Base-by-base conservation (phyloP, 2,797 vertebrate species). In the Sparidentex hasta region DNA sequence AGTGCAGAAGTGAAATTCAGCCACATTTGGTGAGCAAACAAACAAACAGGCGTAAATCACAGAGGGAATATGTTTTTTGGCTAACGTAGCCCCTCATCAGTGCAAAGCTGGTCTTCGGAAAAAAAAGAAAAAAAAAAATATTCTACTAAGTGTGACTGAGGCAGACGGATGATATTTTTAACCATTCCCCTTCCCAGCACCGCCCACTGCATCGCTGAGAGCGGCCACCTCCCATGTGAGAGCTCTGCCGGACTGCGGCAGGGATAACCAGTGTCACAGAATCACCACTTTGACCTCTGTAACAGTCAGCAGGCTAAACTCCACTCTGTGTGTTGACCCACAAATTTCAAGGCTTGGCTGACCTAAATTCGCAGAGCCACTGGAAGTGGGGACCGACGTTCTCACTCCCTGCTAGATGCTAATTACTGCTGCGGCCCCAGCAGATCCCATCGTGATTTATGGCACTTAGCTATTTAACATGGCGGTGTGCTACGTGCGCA, bases 281-380 rank as follows among this genome's bases (percentile, higher is more conserved):
- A 83, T 75, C 86, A 55, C 66, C 86, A 66, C 76, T 83, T 82
- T 93, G 81, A 86, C 86, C 85, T 90, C 88, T 76, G 71, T 87
- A 87, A 86, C 82, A 81, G 81, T 85, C 81, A 74, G 79, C 66
- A 41, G 50, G 76, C 85, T 88, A 67, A 87, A 90, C 74, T 74
- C 69, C 71, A 80, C 84, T 83, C 80, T 81, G 76, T 63, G 85
- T 88, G 87, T 89, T 92, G 89, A 93, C 92, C 93, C 84, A 88
- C 82, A 83, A 80, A 86, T 87, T 88, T 81, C 88, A 69, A 46
- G 83, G 86, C 86, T 71, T 70, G 54, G 47, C 76, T 93, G 93
- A 94, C 93, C 94, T 91, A 92, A 90, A 94, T 95, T 84, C 85
- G 51, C 67, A 48, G 66, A 82, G 75, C 87, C 74, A 59, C 70